Percentiles rank a stretch among this genome's conserved stretches.
Conservation (phyloP, 1,140 invertebrate genomes). For the Eulimnadia texana region DNA sequence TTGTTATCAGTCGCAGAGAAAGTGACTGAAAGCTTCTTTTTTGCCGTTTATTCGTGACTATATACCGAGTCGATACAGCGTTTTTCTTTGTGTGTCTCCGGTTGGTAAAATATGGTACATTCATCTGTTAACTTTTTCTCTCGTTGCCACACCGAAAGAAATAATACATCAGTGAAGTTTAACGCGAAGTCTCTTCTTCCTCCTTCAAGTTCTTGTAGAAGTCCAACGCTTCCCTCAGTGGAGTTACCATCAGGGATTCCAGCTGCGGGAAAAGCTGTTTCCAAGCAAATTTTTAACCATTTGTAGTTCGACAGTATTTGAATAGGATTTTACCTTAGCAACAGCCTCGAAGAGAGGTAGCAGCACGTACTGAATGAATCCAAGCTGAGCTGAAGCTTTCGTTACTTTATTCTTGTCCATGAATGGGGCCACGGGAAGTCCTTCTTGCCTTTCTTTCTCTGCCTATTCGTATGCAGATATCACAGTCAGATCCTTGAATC, state of each 20-base stretch:
- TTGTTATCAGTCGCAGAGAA: too few relatives aligned
- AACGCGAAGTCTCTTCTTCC: neutral
- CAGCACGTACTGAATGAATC: constrained; percentile 34
- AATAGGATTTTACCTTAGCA: constrained; percentile 3
- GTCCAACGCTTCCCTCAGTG: neutral
- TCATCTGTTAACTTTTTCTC: too few relatives aligned
- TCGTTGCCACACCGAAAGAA: too few relatives aligned
- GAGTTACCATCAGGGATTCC: constrained; percentile 1
- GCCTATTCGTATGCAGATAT: constrained; percentile 18
- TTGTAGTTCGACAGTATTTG: neutral
- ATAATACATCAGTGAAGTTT: neutral
- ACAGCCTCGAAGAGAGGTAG: constrained; percentile 25
- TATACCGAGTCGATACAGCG: too few relatives aligned
- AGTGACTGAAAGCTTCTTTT: too few relatives aligned
- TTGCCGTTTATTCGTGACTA: too few relatives aligned
- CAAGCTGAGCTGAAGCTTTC: constrained; percentile 32
- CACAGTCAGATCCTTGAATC: too few relatives aligned
- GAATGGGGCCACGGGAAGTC: constrained; percentile 33
- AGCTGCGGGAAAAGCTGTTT: neutral
- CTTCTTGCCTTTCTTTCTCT: constrained; percentile 30
- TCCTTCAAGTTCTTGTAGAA: constrained; percentile 1
- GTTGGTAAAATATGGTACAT: too few relatives aligned
- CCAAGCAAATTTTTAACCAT: neutral
- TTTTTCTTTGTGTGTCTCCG: too few relatives aligned
- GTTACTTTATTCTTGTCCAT: constrained; percentile 35